phyloP scores from a whole-genome alignment of 2,113 vertebrate species.

The Megaceryle maxima region DNA sequence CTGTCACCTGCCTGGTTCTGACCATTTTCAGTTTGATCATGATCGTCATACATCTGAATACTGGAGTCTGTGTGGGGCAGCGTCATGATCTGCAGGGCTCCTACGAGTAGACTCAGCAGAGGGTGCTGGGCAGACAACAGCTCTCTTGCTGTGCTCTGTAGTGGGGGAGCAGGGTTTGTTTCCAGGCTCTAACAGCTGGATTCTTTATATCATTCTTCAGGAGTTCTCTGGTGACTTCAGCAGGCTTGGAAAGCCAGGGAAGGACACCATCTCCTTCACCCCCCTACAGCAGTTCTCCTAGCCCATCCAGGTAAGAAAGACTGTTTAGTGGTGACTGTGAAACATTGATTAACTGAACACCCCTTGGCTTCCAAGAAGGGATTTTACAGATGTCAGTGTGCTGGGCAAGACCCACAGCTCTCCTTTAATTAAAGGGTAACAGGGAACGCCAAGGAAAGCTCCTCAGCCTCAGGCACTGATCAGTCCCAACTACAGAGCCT shows the following conservation, averaged over 20 bases:
- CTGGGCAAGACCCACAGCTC: not conserved
- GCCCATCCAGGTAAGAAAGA: constrained; percentile 80
- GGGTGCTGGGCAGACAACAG: not conserved
- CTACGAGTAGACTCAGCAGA: accelerated
- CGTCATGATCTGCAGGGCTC: not conserved
- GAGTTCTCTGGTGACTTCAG: constrained; percentile 79
- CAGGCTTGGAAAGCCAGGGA: constrained; percentile 79
- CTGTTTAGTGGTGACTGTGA: not conserved
- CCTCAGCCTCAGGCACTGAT: not conserved
- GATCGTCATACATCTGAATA: not conserved
- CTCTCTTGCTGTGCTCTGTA: not conserved
- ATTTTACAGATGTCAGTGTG: not conserved
- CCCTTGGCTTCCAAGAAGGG: not conserved
- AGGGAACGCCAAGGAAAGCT: not conserved
- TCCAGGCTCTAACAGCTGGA: not conserved
- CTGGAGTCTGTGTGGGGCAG: not conserved
- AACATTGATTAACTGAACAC: not conserved
- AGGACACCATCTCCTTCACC: constrained; percentile 81
- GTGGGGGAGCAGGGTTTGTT: not conserved
- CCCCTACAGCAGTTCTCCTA: constrained; percentile 75
- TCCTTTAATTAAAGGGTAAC: not conserved
- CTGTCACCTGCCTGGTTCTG: not conserved
- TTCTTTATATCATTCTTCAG: constrained; percentile 33
- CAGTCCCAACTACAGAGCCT: not conserved
- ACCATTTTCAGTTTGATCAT: not conserved